Conservation (phyloP, 2,888 invertebrate genomes). For the Taphrorychus bicolor region DNA sequence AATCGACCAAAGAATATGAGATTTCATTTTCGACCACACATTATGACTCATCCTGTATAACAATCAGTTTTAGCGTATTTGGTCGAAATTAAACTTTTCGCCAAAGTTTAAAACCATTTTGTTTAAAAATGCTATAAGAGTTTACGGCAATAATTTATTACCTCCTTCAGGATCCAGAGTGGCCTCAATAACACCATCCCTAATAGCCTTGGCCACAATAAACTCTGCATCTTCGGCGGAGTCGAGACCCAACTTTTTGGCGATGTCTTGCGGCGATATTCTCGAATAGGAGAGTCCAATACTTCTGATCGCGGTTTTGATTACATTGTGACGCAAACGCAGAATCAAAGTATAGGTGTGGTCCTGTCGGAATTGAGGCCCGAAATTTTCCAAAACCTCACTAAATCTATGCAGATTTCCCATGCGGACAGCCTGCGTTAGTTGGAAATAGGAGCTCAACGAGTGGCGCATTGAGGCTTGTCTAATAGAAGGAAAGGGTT, state of each 20-base stretch:
- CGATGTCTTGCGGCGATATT: slow-evolving; percentile 94
- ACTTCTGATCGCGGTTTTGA: slow-evolving; percentile 96
- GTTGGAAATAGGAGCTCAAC: slow-evolving; percentile 93
- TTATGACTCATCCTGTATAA: too few relatives aligned
- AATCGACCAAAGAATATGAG: too few relatives aligned
- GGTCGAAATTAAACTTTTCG: too few relatives aligned
- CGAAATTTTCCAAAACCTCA: slow-evolving; percentile 89
- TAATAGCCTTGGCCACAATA: slow-evolving; percentile 96
- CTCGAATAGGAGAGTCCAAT: slow-evolving; percentile 96
- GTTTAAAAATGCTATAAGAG: not conserved
- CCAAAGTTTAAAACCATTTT: too few relatives aligned
- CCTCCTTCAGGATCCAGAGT: slow-evolving; percentile 94
- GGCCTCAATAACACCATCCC: slow-evolving; percentile 98
- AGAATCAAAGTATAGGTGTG: slow-evolving; percentile 96
- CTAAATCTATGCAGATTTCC: slow-evolving; percentile 95
- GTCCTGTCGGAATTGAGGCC: slow-evolving; percentile 90
- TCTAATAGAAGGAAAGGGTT: too few relatives aligned
- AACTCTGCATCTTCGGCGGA: slow-evolving; percentile 98
- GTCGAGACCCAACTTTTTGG: slow-evolving; percentile 90
- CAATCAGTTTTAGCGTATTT: too few relatives aligned
- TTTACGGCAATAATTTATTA: too few relatives aligned
- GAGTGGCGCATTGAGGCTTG: slow-evolving; percentile 89
- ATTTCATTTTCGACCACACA: too few relatives aligned
- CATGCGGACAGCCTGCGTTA: slow-evolving; percentile 95
- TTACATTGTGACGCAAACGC: slow-evolving; percentile 96